Percentiles rank a stretch among this genome's conserved stretches.
These are phyloP conservation scores for Apis laboriosa DNA, from an alignment of 1,140 invertebrate genomes.

Conservation along the genomic window DNA sequence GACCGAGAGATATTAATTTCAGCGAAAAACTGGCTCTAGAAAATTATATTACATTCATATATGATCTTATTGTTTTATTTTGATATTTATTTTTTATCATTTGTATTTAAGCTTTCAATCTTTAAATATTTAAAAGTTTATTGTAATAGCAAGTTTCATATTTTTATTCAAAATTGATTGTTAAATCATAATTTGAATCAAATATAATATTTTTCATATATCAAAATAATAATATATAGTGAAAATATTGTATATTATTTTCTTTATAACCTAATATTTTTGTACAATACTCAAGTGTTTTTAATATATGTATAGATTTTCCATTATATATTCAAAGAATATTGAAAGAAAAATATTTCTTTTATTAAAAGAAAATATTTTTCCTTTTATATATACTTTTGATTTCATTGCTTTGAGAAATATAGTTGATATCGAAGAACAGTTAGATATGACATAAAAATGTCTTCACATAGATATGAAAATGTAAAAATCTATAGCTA, in stretches of 20 bases:
- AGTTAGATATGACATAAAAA: slow-evolving; percentile 7
- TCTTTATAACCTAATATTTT: too few relatives aligned
- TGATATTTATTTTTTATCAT: too few relatives aligned
- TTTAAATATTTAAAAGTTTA: not conserved
- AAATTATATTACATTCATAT: not conserved
- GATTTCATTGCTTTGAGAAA: not conserved
- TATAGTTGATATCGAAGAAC: not conserved
- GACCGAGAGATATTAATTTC: not conserved
- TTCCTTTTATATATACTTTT: not conserved
- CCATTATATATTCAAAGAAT: not conserved
- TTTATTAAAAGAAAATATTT: too few relatives aligned
- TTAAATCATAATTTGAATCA: too few relatives aligned
- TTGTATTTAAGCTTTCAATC: too few relatives aligned
- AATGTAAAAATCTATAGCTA: not conserved
- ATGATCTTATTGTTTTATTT: not conserved
- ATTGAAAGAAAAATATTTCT: too few relatives aligned
- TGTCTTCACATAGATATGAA: not conserved
- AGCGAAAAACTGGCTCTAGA: not conserved
- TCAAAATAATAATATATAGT: too few relatives aligned
- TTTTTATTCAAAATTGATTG: too few relatives aligned
- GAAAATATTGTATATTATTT: too few relatives aligned
- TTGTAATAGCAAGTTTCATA: not conserved
- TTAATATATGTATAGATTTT: not conserved
- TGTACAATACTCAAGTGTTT: not conserved
- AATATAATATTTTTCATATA: too few relatives aligned